phyloP scores from a whole-genome alignment of 2,888 invertebrate genomes.

The Lordiphosa andalusiaca region DNA sequence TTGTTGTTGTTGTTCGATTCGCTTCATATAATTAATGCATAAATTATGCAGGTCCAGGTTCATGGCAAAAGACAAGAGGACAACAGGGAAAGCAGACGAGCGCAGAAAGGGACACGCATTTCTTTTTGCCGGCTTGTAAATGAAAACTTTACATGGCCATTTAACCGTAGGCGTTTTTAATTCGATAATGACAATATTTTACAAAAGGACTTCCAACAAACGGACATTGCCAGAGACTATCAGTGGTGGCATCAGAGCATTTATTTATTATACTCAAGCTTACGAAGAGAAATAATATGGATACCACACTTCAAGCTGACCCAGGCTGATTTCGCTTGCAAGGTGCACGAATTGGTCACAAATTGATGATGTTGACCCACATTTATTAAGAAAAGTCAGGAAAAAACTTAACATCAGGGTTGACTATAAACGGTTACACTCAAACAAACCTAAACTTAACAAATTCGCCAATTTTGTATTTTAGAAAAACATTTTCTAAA shows the following conservation, averaged over 20 bases:
- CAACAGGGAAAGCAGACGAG: not conserved
- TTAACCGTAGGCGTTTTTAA: slow-evolving; percentile 64
- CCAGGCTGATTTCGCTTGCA: too few species aligned
- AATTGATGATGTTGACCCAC: too few species aligned
- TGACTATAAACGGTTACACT: too few species aligned
- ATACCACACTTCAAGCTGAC: not conserved
- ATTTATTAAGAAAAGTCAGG: too few species aligned
- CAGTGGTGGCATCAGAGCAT: slow-evolving; percentile 11
- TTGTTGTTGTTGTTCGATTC: slow-evolving; percentile 14
- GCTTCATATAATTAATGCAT: slow-evolving; percentile 59
- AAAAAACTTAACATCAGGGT: too few species aligned
- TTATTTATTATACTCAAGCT: slow-evolving; percentile 5
- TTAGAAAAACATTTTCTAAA: too few species aligned
- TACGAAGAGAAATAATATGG: not conserved
- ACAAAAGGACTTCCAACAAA: slow-evolving; percentile 44
- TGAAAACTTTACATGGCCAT: slow-evolving; percentile 54
- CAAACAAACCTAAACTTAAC: too few species aligned
- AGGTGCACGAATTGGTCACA: too few species aligned
- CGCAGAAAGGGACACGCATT: slow-evolving; percentile 11
- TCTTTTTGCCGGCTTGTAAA: slow-evolving; percentile 50
- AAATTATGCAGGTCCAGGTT: slow-evolving; percentile 61
- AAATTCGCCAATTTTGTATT: too few species aligned
- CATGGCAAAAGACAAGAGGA: slow-evolving; percentile 26
- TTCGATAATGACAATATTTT: slow-evolving; percentile 68
- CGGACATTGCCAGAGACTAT: slow-evolving; percentile 7